A percentile compares a stretch with the other conserved stretches of the same genome.
Conservation (phyloP, 2,797 vertebrate genomes). For the Diplodus sargus region DNA sequence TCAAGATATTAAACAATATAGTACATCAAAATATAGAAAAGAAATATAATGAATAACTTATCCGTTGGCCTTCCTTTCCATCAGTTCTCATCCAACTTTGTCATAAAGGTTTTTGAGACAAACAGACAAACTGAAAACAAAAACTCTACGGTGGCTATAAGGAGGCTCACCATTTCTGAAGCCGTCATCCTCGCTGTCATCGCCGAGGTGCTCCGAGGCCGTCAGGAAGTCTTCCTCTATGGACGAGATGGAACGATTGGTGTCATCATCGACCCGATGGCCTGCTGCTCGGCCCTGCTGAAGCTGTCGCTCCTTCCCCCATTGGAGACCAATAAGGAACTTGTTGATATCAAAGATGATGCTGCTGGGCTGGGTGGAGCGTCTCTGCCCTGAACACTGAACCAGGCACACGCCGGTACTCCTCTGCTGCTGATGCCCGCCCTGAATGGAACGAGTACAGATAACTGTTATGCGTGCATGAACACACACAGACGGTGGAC, state of each 20-base stretch:
- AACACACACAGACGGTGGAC: background rate
- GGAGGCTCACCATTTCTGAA: constrained; percentile 86
- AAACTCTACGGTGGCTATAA: background rate
- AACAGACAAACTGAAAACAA: background rate
- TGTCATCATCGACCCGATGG: constrained; percentile 91
- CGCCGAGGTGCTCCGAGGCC: constrained; percentile 94
- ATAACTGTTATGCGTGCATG: constrained; percentile 44
- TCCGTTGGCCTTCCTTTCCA: background rate
- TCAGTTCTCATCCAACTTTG: background rate
- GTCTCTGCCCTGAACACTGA: constrained; percentile 87
- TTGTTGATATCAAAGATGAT: constrained; percentile 97
- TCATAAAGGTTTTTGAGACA: background rate
- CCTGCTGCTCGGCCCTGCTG: constrained; percentile 77
- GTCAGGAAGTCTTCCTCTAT: constrained; percentile 98
- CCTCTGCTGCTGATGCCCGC: constrained; percentile 79
- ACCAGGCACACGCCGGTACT: constrained; percentile 92
- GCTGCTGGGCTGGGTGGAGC: constrained; percentile 82
- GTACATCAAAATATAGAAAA: background rate
- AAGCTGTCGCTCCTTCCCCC: constrained; percentile 89
- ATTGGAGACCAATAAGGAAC: constrained; percentile 94
- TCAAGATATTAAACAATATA: background rate
- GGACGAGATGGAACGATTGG: constrained; percentile 95
- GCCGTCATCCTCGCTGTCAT: constrained; percentile 92
- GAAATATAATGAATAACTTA: background rate
- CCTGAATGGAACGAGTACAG: constrained; percentile 65